Base-by-base conservation (phyloP, 1,140 invertebrate genomes). In the Acyrthosiphon pisum region DNA sequence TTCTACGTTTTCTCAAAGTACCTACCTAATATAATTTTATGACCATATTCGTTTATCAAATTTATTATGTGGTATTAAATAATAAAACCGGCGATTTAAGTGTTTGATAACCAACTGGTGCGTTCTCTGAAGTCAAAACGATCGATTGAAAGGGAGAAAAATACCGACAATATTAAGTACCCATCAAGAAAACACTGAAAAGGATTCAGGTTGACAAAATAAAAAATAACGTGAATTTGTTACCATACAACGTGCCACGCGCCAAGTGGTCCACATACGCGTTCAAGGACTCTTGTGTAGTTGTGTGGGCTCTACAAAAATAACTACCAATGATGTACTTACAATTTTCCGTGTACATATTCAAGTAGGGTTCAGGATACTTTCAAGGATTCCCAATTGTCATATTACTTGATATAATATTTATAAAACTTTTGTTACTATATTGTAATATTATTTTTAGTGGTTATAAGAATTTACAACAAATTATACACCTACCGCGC, bases 181-280 rank as follows among this genome's bases (percentile, higher is more conserved):
- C 41, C 37, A 84, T 11, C 22, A 35, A 88, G 6, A 18, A 2
- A n/a, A 30, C 23, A 76, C 60, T 3, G 86, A 48, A 88, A 88
- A 35, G 18, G 86, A 88, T 88, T 48, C 46, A 50, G 18, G 46
- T 88, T 50, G n/a, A 88, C 46, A 48, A 35, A 88, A 86, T 22
- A 88, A 87, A 84, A 87, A 87, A 87, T 44, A 87, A 44, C 46
- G 11, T 41, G 1, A 48, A 88, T 88, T 88, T 88, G 46, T 88
- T n/a, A 88, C 30, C 86, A 6, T 48, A 1, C 20, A 35, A 50
- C n/a, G 86, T 88, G 86, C 18, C 86, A 88, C 86, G 86, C 86
- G 86, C n/a, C 86, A 35, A 48, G 46, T 22, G 86, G 46, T 88
- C 46, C n/a, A 22, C 44, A 30, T 26, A 14, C 41, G 26, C 44